These are phyloP conservation scores for Corythucha ciliata DNA, from an alignment of 2,888 invertebrate species.

Conservation along the genomic window DNA sequence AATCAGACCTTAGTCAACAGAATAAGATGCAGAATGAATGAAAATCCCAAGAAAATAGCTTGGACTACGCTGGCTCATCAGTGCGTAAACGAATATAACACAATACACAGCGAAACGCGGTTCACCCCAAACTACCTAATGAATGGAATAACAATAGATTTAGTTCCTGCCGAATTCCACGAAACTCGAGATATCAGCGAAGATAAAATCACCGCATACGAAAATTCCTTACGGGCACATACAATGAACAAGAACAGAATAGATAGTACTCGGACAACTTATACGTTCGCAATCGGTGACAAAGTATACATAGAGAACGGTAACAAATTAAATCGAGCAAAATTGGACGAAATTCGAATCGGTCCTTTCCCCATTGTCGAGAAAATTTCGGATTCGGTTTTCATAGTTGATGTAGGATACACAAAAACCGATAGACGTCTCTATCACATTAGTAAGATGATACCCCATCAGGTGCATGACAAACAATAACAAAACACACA, in stretches of 20 bases:
- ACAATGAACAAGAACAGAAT: slow-evolving; percentile 14
- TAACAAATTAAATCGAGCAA: not conserved
- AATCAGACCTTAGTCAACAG: slow-evolving; percentile 33
- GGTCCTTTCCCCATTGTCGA: not conserved
- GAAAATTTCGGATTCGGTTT: no score
- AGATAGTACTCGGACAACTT: not conserved
- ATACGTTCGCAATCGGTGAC: not conserved
- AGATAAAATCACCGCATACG: slow-evolving; percentile 17
- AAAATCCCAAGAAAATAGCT: slow-evolving; percentile 24
- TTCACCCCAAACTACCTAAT: slow-evolving; percentile 31
- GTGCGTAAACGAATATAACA: slow-evolving; percentile 30
- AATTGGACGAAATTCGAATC: not conserved
- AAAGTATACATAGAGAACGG: not conserved
- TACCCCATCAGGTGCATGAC: no score
- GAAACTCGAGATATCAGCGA: no score
- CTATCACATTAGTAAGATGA: no score
- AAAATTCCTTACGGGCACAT: slow-evolving; percentile 17
- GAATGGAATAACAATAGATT: slow-evolving; percentile 23
- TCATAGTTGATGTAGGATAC: no score
- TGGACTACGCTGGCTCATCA: slow-evolving; percentile 31
- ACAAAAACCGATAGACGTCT: no score
- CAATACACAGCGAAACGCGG: slow-evolving; percentile 28
- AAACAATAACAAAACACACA: no score
- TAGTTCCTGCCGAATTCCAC: no score
- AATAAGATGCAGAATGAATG: slow-evolving; percentile 31